A percentile compares a stretch with the other conserved stretches of the same genome.
phyloP scores from a whole-genome alignment of 2,888 invertebrate species.

The Ophioninae sp. region DNA sequence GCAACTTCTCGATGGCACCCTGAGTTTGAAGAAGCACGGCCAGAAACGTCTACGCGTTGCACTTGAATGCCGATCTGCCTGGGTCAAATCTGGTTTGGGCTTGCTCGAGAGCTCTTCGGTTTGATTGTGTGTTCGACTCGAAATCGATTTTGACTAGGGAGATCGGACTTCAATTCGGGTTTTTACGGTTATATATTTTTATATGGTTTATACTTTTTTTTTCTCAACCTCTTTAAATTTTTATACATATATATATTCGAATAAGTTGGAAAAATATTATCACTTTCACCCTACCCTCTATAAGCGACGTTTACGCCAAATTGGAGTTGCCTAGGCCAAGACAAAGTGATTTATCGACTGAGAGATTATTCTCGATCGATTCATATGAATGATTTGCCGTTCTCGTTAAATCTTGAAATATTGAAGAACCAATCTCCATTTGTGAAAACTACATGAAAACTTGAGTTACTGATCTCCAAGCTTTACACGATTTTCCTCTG shows the following conservation, averaged over 20 bases:
- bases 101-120: neutral
- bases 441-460: neutral
- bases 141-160: neutral
- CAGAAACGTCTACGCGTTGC: constrained; percentile 29
- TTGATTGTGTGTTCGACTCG: neutral
- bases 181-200: neutral
- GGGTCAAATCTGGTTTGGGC: neutral
- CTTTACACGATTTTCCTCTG: neutral
- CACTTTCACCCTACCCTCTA: neutral
- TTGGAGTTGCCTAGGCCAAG: neutral
- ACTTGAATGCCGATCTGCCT: neutral
- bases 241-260: neutral
- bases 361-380: neutral
- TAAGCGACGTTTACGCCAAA: neutral
- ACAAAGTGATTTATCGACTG: neutral
- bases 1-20: constrained; percentile 64
- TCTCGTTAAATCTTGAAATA: neutral
- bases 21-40: constrained; percentile 67
- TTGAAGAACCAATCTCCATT: neutral
- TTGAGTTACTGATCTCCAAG: neutral
- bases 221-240: too few relatives aligned
- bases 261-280: neutral
- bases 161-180: neutral
- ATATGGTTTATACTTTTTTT: neutral
- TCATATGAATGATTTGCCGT: neutral